Evolutionary conservation across 2,888 invertebrate species (phyloP), one percentile per base, ranked within the genome.

Genomic region (Ferrisia virgata): DNA sequence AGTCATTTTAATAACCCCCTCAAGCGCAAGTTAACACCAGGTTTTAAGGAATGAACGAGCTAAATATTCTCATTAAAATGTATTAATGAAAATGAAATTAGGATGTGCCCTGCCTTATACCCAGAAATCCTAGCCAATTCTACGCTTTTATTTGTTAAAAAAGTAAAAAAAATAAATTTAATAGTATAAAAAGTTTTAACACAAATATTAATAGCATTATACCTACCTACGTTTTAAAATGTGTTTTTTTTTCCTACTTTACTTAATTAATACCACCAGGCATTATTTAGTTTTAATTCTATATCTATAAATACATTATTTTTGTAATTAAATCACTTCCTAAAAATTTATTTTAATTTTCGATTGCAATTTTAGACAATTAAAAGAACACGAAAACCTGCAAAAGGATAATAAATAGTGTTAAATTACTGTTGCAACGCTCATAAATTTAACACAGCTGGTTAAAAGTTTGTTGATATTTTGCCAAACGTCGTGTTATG

Each of bases 391-490:
- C 8, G 72, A 36, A 72, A 72, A 72, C 28, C 47, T 33, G n/a
- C 8, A n/a, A 33, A 72, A 33, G 72, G 72, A 36, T 72, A 36
- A 36, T 31, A 33, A 31, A 72, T 72, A 18, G n/a, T n/a, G 72
- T 72, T 72, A 31, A 33, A 72, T 72, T 33, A 72, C 25, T 22
- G 58, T 28, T 64, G 58, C 28, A 28, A 64, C 72, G 8, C 8
- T 72, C 72, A 72, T 72, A 72, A 72, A 72, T 72, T 72, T 18
- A 13, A 4, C 33, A 33, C 72, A 72, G 72, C 31, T 72, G 72
- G 72, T 72, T 72, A 72, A 72, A 72, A 72, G 33, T 72, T 72
- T 72, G n/a, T 33, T 72, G 72, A 33, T 72, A 72, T 72, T 72
- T 72, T 72, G 72, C 72, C 72, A 72, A 72, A 33, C 33, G 72